Percentiles rank a stretch among this genome's conserved stretches.
These are phyloP conservation scores for Autographa gamma DNA, from an alignment of 2,888 invertebrate species.

Conservation along the genomic window DNA sequence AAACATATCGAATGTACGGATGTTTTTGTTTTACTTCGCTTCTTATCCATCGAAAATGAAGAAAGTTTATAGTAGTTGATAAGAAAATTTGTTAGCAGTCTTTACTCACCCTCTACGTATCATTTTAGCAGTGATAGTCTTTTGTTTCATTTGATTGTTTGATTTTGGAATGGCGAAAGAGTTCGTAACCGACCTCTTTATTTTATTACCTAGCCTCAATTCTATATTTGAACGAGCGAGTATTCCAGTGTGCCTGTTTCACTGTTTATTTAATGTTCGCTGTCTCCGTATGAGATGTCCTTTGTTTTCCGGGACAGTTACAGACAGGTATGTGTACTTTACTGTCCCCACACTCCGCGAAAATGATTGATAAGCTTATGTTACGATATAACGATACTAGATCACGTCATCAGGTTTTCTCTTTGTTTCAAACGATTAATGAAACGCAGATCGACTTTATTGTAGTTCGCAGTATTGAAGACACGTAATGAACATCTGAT, in stretches of 20 bases:
- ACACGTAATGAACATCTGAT: slow-evolving; percentile 37
- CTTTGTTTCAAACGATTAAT: slow-evolving; percentile 22
- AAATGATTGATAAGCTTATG: background rate
- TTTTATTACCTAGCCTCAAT: background rate
- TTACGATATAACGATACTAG: slow-evolving; percentile 10
- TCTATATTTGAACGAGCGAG: background rate
- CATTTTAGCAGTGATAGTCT: background rate
- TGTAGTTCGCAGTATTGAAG: slow-evolving; percentile 11
- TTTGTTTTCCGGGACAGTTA: background rate
- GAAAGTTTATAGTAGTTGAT: slow-evolving; percentile 37
- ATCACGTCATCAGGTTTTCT: slow-evolving; percentile 21
- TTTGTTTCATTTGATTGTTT: background rate
- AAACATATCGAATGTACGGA: slow-evolving; percentile 39
- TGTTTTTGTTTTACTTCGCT: slow-evolving; percentile 28
- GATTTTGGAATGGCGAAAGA: background rate
- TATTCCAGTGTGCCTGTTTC: background rate
- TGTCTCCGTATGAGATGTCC: background rate
- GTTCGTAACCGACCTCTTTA: background rate
- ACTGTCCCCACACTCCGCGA: background rate
- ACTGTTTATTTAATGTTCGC: background rate
- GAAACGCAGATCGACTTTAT: slow-evolving; percentile 14
- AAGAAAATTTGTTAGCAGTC: slow-evolving; percentile 7
- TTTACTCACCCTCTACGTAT: background rate
- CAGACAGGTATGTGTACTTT: background rate
- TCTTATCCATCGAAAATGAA: slow-evolving; percentile 34